A percentile compares a stretch with the other conserved stretches of the same genome.
Evolutionary conservation across 2,113 vertebrate species (phyloP).

Genomic region (Dascyllus trimaculatus): DNA sequence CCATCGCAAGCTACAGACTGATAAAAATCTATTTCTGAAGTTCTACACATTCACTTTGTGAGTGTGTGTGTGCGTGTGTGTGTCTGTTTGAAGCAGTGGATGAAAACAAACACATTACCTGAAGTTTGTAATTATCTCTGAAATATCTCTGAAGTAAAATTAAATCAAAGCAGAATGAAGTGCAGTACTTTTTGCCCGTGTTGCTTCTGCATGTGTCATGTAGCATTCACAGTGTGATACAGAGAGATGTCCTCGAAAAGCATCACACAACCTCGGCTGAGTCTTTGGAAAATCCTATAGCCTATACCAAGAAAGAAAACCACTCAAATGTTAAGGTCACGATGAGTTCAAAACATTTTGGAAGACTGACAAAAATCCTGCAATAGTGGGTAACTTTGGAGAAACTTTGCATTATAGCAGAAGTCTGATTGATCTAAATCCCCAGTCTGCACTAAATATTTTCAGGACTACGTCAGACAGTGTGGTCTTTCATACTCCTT

Average conservation of each 20-base stretch:
- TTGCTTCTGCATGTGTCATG: neutral
- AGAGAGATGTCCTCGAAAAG: neutral
- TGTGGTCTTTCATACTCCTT: neutral
- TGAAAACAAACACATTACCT: slow-evolving; percentile 1
- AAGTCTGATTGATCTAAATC: neutral
- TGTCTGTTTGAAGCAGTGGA: slow-evolving; percentile 4
- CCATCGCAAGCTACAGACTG: slow-evolving; percentile 40
- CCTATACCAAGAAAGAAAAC: neutral
- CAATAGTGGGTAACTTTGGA: neutral
- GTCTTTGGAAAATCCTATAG: neutral
- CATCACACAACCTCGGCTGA: neutral
- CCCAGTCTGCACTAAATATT: neutral
- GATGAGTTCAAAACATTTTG: neutral
- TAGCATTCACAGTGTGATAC: neutral
- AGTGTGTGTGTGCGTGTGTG: neutral
- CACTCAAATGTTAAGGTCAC: neutral
- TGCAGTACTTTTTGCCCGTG: neutral
- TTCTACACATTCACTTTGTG: slow-evolving; percentile 1
- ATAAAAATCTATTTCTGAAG: slow-evolving; percentile 45
- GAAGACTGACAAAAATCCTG: neutral
- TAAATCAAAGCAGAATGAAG: neutral
- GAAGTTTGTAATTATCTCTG: slow-evolving; percentile 1
- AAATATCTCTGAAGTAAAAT: slow-evolving; percentile 7
- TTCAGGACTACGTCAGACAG: neutral
- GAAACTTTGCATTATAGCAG: neutral